These are phyloP conservation scores for Perdix hodgsoniae DNA, from an alignment of 2,797 vertebrate species.

Conservation along the genomic window DNA sequence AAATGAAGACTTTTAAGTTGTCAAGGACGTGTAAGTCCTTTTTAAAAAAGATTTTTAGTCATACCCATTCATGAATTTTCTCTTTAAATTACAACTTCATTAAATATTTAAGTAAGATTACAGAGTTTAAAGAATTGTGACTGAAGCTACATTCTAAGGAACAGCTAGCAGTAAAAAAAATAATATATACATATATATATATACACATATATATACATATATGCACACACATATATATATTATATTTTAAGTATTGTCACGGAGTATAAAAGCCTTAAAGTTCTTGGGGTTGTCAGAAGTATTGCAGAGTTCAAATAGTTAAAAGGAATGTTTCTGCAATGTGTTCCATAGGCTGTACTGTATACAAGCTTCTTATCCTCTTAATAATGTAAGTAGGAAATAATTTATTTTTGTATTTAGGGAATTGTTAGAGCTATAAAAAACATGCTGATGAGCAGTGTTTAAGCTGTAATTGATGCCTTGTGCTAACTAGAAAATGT, in stretches of 20 bases:
- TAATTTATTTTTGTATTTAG: background rate
- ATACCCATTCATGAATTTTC: background rate
- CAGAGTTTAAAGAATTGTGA: accelerated
- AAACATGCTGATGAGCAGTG: background rate
- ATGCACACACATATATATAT: too few relatives aligned
- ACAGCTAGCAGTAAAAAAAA: background rate
- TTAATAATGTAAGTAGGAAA: background rate
- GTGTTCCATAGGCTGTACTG: background rate
- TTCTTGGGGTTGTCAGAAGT: background rate
- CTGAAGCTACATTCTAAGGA: background rate
- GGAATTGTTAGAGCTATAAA: background rate
- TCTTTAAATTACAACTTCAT: background rate
- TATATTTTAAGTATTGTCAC: background rate
- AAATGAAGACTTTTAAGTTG: background rate
- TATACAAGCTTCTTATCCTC: background rate
- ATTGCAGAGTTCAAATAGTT: background rate
- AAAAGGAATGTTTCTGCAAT: background rate
- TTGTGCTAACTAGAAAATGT: background rate
- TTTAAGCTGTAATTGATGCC: background rate
- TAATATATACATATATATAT: too few relatives aligned
- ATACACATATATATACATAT: too few relatives aligned
- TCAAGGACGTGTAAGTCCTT: background rate
- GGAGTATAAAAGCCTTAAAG: background rate
- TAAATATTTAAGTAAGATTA: background rate
- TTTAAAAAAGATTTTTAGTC: background rate